Conservation (phyloP, 2,797 vertebrate genomes). For the Coccyzus lansbergi region DNA sequence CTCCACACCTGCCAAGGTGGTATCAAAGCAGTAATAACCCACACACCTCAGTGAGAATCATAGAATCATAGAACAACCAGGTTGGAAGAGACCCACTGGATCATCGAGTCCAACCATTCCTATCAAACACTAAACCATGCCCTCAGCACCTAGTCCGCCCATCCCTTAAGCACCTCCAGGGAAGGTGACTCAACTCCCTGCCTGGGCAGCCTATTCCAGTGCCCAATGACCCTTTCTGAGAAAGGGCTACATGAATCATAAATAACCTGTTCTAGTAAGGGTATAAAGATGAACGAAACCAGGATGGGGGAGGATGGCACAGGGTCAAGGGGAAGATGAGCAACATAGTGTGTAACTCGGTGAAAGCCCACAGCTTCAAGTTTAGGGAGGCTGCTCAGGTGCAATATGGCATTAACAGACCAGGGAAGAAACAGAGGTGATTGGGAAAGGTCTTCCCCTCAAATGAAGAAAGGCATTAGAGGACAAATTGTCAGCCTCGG, state of each 20-base stretch:
- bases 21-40: background rate
- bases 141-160: too few relatives aligned
- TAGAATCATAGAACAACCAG: too few relatives aligned
- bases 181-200: too few relatives aligned
- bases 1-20: background rate
- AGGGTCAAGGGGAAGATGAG: background rate
- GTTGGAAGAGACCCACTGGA: too few relatives aligned
- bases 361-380: background rate
- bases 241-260: background rate
- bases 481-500: background rate
- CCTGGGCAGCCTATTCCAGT: too few relatives aligned
- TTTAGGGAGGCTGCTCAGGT: background rate
- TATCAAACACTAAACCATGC: too few relatives aligned
- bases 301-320: background rate
- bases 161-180: too few relatives aligned
- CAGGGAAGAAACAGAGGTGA: background rate
- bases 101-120: too few relatives aligned
- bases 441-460: background rate
- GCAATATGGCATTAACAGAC: fast-evolving
- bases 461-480: background rate
- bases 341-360: fast-evolving
- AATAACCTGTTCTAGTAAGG: fast-evolving
- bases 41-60: background rate
- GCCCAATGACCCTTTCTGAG: too few relatives aligned
- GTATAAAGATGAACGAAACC: background rate